Percentiles rank a stretch among this genome's conserved stretches.
These are phyloP conservation scores for Tetragonula clypearis DNA, from an alignment of 1,140 invertebrate genomes.

Conservation along the genomic window DNA sequence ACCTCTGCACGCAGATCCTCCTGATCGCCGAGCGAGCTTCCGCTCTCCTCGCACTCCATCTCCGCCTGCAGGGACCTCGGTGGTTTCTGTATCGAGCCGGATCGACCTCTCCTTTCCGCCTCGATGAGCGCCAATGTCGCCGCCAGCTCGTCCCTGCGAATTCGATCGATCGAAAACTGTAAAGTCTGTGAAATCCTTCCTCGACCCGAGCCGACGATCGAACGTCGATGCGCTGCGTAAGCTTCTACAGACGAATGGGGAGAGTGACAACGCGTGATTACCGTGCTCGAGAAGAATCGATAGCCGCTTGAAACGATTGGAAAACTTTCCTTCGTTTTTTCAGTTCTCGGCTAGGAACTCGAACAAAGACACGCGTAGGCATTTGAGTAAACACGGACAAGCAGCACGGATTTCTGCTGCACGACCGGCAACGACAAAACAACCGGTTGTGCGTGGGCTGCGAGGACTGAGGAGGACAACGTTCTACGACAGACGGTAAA, in stretches of 20 bases:
- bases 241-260: too few relatives aligned
- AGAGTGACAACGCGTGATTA: constrained; percentile 11
- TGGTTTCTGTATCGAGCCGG: constrained; percentile 76
- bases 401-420: background rate
- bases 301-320: background rate
- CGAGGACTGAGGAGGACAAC: background rate
- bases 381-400: background rate
- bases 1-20: constrained; percentile 85
- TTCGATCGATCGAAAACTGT: background rate
- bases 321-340: background rate
- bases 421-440: background rate
- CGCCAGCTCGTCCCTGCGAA: constrained; percentile 76
- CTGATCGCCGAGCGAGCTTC: constrained; percentile 82
- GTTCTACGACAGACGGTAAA: background rate
- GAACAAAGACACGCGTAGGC: background rate
- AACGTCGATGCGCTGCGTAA: background rate
- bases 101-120: constrained; percentile 70
- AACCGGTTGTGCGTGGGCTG: background rate
- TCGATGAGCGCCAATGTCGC: constrained; percentile 75
- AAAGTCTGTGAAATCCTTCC: background rate
- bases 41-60: constrained; percentile 87
- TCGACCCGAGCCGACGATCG: background rate
- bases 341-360: background rate
- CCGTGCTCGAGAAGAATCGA: background rate
- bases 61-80: constrained; percentile 87